Evolutionary conservation across 2,888 invertebrate species (phyloP).

Genomic region (Tetropium fuscum): DNA sequence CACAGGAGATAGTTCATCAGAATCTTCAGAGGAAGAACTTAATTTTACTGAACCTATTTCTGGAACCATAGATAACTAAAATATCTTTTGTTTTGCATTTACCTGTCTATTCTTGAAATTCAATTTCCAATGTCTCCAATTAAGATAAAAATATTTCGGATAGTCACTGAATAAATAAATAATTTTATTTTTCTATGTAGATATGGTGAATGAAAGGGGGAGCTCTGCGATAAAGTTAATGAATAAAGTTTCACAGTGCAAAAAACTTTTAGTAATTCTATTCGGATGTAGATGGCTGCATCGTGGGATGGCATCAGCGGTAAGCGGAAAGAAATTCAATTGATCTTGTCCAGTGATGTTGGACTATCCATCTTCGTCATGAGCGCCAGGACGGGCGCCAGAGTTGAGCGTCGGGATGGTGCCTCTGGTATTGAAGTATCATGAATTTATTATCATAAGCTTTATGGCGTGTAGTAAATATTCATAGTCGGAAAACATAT

Average conservation of each 20-base stretch:
- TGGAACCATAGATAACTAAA: too few species aligned
- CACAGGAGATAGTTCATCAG: too few species aligned
- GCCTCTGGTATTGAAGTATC: slow-evolving; percentile 61
- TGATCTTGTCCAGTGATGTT: slow-evolving; percentile 69
- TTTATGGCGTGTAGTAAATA: slow-evolving; percentile 22
- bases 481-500: too few species aligned
- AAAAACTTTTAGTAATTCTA: slow-evolving; percentile 26
- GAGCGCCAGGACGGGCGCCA: slow-evolving; percentile 60
- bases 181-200: not conserved
- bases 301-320: slow-evolving; percentile 52
- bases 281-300: slow-evolving; percentile 45
- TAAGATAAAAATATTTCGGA: too few species aligned
- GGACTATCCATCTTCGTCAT: slow-evolving; percentile 69
- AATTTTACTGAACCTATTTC: too few species aligned
- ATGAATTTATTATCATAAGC: slow-evolving; percentile 58
- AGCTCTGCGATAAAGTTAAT: slow-evolving; percentile 16
- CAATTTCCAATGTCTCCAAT: too few species aligned
- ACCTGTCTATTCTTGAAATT: too few species aligned
- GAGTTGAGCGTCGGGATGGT: slow-evolving; percentile 55
- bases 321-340: slow-evolving; percentile 70
- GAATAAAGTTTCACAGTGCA: slow-evolving; percentile 29
- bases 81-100: too few species aligned
- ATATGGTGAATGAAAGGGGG: not conserved
- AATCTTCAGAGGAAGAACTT: too few species aligned
- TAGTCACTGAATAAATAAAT: too few species aligned